Percentiles rank a stretch among this genome's conserved stretches.
phyloP scores from a whole-genome alignment of 2,888 invertebrate genomes.

The Chrysolina oricalcia region DNA sequence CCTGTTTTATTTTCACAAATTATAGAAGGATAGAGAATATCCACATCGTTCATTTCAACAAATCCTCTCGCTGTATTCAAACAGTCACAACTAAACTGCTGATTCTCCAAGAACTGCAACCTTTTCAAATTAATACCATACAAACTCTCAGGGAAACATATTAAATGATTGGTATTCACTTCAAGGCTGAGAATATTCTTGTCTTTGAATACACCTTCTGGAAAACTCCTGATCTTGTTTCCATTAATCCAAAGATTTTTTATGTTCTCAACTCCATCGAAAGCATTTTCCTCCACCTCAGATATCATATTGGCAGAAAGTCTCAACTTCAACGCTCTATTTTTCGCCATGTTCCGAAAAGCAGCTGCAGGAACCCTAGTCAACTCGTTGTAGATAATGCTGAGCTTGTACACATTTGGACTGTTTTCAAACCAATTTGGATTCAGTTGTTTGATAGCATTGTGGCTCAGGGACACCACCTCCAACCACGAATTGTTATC shows the following conservation, averaged over 20 bases:
- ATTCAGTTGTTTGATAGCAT: constrained; percentile 60
- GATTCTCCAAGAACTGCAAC: constrained; percentile 61
- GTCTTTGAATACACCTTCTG: constrained; percentile 58
- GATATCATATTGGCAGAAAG: constrained; percentile 62
- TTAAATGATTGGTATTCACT: constrained; percentile 61
- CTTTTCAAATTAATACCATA: constrained; percentile 52
- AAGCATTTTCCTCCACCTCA: constrained; percentile 59
- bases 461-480: constrained; percentile 61
- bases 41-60: constrained; percentile 57
- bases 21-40: constrained; percentile 60
- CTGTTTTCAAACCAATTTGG: constrained; percentile 63
- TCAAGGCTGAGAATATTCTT: constrained; percentile 58
- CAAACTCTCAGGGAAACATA: constrained; percentile 61
- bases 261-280: constrained; percentile 54
- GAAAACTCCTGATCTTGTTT: constrained; percentile 59
- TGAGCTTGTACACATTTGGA: constrained; percentile 62
- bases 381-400: constrained; percentile 61
- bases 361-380: constrained; percentile 57
- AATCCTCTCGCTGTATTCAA: constrained; percentile 61
- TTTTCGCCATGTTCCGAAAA: constrained; percentile 59
- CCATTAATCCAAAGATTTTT: constrained; percentile 61
- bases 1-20: constrained; percentile 59
- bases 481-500: constrained; percentile 63
- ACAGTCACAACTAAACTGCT: constrained; percentile 63
- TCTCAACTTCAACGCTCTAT: constrained; percentile 59